These are phyloP conservation scores for Prunella strophiata DNA, from an alignment of 2,797 vertebrate species.

Conservation along the genomic window DNA sequence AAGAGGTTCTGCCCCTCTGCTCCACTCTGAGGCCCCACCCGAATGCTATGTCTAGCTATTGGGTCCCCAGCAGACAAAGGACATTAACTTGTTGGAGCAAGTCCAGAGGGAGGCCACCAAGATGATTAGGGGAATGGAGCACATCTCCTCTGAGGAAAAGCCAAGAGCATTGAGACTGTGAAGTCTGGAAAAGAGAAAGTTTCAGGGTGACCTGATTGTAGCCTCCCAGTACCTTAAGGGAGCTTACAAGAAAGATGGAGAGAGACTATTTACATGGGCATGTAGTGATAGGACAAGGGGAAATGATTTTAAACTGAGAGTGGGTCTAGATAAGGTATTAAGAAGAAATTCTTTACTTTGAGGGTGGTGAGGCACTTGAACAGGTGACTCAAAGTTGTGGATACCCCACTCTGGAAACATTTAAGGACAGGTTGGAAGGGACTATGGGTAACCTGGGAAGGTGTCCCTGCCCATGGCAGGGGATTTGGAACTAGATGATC, in stretches of 20 bases:
- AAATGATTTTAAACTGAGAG: neutral
- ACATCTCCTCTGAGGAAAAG: neutral
- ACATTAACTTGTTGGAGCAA: neutral
- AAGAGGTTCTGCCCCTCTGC: neutral
- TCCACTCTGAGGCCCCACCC: neutral
- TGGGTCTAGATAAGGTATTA: neutral
- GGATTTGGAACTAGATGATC: accelerated
- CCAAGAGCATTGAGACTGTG: neutral
- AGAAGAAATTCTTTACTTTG: neutral
- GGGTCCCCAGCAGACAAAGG: neutral
- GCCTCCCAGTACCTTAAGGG: neutral
- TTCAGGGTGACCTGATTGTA: neutral
- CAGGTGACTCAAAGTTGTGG: no score
- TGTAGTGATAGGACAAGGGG: neutral
- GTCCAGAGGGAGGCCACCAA: neutral
- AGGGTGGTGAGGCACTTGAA: neutral
- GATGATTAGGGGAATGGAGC: neutral
- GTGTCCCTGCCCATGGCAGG: no score
- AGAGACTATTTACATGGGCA: neutral
- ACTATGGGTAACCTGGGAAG: neutral
- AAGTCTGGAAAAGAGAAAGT: neutral
- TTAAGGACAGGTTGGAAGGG: neutral
- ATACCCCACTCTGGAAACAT: neutral
- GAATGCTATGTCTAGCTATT: neutral
- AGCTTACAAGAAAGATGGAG: neutral